Evolutionary conservation across 2,797 vertebrate genomes (phyloP).

Genomic region (Silurus lanzhouensis): DNA sequence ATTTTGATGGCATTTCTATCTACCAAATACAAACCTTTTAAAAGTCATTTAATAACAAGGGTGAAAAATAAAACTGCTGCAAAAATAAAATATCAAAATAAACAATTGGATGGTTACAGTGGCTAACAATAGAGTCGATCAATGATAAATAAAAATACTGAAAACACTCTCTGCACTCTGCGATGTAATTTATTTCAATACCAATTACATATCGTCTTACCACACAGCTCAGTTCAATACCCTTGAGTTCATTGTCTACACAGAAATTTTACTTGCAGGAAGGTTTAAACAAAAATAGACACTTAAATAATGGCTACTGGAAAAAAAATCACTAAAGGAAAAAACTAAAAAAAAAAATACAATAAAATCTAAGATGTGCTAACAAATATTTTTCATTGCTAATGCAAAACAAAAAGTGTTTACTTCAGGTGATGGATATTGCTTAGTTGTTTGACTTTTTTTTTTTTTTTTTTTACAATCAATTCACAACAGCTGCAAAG

Average conservation of each 20-base stretch:
- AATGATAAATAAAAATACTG: conserved; percentile 2
- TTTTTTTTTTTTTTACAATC: background rate
- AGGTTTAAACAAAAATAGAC: background rate
- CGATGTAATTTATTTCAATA: background rate
- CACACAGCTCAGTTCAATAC: background rate
- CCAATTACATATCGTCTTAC: background rate
- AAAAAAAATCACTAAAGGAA: background rate
- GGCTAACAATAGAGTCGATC: background rate
- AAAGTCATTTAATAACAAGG: background rate
- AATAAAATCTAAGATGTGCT: background rate
- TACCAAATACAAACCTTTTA: background rate
- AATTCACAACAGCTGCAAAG: background rate
- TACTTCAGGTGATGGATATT: background rate
- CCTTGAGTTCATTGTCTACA: background rate
- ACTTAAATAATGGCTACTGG: background rate
- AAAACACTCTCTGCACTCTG: background rate
- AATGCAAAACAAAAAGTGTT: background rate
- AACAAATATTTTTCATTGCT: background rate
- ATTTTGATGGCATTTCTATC: background rate
- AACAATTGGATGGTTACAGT: background rate
- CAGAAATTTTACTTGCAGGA: background rate
- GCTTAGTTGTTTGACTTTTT: background rate
- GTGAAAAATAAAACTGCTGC: background rate
- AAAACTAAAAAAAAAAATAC: background rate
- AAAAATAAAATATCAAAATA: background rate